phyloP scores from a whole-genome alignment of 2,797 vertebrate species.

The Serranus cabrilla region DNA sequence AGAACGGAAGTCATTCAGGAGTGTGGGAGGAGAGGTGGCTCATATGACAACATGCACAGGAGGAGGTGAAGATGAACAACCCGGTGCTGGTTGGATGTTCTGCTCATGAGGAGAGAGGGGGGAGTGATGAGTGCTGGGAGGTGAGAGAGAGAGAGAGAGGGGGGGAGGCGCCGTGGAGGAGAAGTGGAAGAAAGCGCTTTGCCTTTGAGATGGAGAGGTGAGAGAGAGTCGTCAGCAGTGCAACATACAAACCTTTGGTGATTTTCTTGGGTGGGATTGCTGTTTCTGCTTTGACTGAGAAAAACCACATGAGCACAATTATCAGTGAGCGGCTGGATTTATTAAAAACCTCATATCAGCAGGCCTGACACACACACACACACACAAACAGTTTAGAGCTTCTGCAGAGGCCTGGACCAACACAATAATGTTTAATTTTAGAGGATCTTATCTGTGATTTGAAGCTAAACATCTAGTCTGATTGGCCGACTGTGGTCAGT shows the following conservation, averaged over 20 bases:
- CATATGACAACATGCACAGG: slow-evolving; percentile 64
- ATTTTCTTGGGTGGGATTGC: slow-evolving; percentile 47
- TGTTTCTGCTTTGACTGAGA: slow-evolving; percentile 64
- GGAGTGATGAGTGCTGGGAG: slow-evolving; percentile 36
- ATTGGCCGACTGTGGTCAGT: slow-evolving; percentile 29
- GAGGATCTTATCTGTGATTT: slow-evolving; percentile 35
- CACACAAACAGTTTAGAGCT: background rate
- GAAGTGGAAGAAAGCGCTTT: slow-evolving; percentile 48
- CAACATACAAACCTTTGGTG: slow-evolving; percentile 82
- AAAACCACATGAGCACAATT: slow-evolving; percentile 74
- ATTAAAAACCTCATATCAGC: slow-evolving; percentile 38
- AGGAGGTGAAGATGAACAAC: slow-evolving; percentile 46
- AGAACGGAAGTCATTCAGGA: slow-evolving; percentile 32
- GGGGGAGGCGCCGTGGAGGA: slow-evolving; percentile 28
- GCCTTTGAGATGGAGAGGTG: slow-evolving; percentile 14
- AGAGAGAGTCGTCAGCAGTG: slow-evolving; percentile 37
- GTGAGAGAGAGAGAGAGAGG: slow-evolving; percentile 4
- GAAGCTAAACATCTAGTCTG: slow-evolving; percentile 35
- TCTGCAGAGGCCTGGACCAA: slow-evolving; percentile 20
- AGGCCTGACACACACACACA: slow-evolving; percentile 5
- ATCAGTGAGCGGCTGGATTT: slow-evolving; percentile 39
- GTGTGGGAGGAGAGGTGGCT: slow-evolving; percentile 24
- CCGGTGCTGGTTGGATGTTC: slow-evolving; percentile 2
- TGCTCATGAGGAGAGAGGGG: slow-evolving; percentile 23
- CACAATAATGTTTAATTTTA: slow-evolving; percentile 26